Base-by-base conservation (phyloP, 2,888 invertebrate species). In the Cyaniris semiargus region DNA sequence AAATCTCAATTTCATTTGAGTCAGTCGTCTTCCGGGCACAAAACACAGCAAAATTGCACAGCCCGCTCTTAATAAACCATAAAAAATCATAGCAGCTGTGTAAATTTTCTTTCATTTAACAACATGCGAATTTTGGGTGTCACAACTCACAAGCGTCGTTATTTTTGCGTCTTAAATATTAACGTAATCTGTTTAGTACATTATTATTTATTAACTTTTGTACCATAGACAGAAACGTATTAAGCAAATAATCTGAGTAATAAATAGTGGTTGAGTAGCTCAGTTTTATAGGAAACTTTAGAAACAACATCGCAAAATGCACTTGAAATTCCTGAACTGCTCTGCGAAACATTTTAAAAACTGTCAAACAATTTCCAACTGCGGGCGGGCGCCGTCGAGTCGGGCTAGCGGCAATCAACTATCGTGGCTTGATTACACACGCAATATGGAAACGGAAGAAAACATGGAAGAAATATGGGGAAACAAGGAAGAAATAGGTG, bases 301-400 rank as follows among this genome's bases (percentile, higher is more conserved):
- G 1, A 53, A 44, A 44, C 10, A 44, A 53, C 18, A 18, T 18
- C 53, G 18, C 18, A 44, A 71, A 71, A 13, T 44, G 71, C 71
- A 71, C 71, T 71, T 44, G 71, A 71, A 71, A 23, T 5, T 44
- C 21, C 21, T 10, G 44, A 34, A 71, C 44, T 71, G 10, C 38
- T 5, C 18, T 34, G 44, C 21, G 8, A 44, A 34, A 34, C 34
- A n/a, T 71, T 71, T 71, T 34, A 10, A 71, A 44, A 31, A 38
- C n/a, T 38, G 71, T 38, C 38, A 38, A 66, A 66, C 66, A 66
- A 66, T 27, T 66, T 66, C 13, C 13, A 66, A 66, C 66, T 23
- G 3, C 44, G 1, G 44, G 71, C 71, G 21, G 71, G 71, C 71
- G 71, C 71, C 71, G 71, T 8, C 71, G 71, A 71, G 71, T 8